Evolutionary conservation across 2,113 vertebrate species (phyloP).

Genomic region (Cathartes aura): DNA sequence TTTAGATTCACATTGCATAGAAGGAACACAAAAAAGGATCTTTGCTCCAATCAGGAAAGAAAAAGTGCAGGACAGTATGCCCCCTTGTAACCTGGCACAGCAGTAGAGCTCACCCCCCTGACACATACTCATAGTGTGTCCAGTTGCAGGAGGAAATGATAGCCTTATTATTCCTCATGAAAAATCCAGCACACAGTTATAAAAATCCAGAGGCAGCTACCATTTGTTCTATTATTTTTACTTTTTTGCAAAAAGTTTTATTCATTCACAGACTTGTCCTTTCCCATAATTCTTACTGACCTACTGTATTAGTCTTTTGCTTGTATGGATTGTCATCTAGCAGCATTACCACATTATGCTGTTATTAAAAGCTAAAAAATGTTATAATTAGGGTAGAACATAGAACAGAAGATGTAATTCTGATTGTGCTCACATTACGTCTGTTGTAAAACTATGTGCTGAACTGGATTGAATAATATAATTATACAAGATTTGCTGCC

Average conservation of each 20-base stretch:
- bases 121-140: fast-evolving
- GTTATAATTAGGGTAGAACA: constrained; percentile 25
- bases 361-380: constrained; percentile 31
- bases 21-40: background rate
- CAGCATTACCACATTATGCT: background rate
- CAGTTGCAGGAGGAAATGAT: background rate
- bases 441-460: constrained; percentile 25
- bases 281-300: background rate
- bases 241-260: background rate
- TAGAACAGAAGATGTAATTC: constrained; percentile 23
- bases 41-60: background rate
- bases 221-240: background rate
- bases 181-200: background rate
- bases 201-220: background rate
- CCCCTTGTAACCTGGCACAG: background rate
- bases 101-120: background rate
- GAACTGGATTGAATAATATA: constrained; percentile 18
- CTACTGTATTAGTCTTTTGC: background rate
- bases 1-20: background rate
- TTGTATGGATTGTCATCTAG: background rate
- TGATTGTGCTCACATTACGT: background rate
- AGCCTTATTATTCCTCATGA: background rate
- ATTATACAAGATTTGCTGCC: constrained; percentile 44
- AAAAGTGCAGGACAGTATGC: background rate
- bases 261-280: background rate